Conservation (phyloP, 2,797 vertebrate species). For the Hydrocynus forskahlii region DNA sequence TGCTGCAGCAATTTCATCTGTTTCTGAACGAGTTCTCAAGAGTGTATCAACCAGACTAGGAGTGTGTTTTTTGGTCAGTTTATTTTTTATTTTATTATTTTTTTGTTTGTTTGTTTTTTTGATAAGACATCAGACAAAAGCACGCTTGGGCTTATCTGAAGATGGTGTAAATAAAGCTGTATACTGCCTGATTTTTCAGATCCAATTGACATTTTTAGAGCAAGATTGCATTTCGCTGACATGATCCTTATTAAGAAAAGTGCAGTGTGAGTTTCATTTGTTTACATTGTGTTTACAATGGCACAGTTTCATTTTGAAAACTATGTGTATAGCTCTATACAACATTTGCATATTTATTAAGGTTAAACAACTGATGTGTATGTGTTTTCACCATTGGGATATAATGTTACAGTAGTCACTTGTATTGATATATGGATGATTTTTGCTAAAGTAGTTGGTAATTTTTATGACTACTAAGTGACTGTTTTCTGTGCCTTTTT, state of each 20-base stretch:
- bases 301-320: constrained; percentile 92
- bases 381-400: constrained; percentile 99
- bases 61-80: not conserved
- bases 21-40: constrained; percentile 49
- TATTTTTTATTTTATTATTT: too few species aligned
- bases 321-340: constrained; percentile 78
- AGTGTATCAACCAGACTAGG: constrained; percentile 53
- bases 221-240: constrained; percentile 77
- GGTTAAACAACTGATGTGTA: constrained; percentile 90
- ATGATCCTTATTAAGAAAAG: constrained; percentile 77
- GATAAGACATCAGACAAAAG: constrained; percentile 44
- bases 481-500: constrained; percentile 99
- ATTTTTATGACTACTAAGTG: constrained; percentile 99
- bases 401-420: constrained; percentile 95
- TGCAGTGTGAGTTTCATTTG: constrained; percentile 91
- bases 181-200: constrained; percentile 86
- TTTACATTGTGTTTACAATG: constrained; percentile 99
- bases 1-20: constrained; percentile 47
- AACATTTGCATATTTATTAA: constrained; percentile 98
- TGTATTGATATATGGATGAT: constrained; percentile 93
- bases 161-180: constrained; percentile 85
- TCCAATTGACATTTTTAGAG: constrained; percentile 79
- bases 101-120: constrained; percentile 2
- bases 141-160: constrained; percentile 49
- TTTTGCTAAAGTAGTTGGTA: constrained; percentile 95